Conservation (phyloP, 2,888 invertebrate genomes). For the Dusona sp. region DNA sequence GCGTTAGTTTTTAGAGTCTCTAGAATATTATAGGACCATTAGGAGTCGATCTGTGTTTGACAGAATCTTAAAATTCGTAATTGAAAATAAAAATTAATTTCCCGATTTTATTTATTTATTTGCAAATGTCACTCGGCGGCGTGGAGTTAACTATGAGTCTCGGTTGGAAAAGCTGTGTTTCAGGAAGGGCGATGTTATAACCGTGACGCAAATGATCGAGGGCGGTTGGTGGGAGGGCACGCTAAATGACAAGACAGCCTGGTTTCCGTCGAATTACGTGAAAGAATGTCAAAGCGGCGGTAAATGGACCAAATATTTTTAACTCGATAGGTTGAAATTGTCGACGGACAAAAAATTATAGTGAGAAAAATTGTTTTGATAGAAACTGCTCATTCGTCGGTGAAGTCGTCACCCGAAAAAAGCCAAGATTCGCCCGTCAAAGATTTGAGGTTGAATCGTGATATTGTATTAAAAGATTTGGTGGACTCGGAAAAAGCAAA, state of each 20-base stretch:
- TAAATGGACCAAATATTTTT: constrained; percentile 70
- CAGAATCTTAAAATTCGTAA: too few relatives aligned
- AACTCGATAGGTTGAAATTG: not conserved
- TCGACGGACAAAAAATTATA: not conserved
- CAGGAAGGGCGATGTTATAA: constrained; percentile 97
- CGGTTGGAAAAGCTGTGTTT: constrained; percentile 92
- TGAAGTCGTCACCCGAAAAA: constrained; percentile 89
- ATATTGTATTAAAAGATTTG: constrained; percentile 94
- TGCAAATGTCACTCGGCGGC: not conserved
- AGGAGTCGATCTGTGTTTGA: too few relatives aligned
- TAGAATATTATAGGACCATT: too few relatives aligned
- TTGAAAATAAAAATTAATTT: too few relatives aligned
- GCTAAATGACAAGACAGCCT: constrained; percentile 96
- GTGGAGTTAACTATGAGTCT: not conserved
- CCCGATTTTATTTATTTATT: not conserved
- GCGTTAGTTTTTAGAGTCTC: too few relatives aligned
- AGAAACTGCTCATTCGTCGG: constrained; percentile 87
- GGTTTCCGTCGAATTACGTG: constrained; percentile 99
- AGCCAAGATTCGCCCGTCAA: constrained; percentile 82
- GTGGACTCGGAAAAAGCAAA: constrained; percentile 97
- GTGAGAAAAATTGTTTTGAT: constrained; percentile 16
- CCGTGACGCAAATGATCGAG: constrained; percentile 97
- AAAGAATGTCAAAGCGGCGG: constrained; percentile 92
- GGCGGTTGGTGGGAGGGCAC: constrained; percentile 99
- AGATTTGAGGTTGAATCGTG: constrained; percentile 90